These are phyloP conservation scores for Phymastichus coffea DNA, from an alignment of 1,140 invertebrate genomes.

Conservation along the genomic window DNA sequence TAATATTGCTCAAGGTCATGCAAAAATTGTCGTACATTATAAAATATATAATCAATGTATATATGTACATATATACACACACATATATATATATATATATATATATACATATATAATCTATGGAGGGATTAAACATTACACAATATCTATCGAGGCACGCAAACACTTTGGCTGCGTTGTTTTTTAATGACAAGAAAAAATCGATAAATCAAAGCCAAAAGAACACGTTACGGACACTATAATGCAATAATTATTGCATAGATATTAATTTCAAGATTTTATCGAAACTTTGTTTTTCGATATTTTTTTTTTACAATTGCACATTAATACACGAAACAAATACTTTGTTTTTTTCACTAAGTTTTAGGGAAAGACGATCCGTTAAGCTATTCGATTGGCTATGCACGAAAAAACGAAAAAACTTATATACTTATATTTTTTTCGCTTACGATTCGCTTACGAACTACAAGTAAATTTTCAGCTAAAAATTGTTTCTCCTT, in stretches of 20 bases:
- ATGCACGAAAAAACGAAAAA: no score
- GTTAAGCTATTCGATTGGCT: constrained; percentile 1
- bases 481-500: constrained; percentile 23
- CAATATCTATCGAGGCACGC: constrained; percentile 34
- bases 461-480: constrained; percentile 20
- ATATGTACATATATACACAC: constrained; percentile 40
- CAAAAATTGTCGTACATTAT: neutral
- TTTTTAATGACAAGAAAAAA: constrained; percentile 22
- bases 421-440: constrained; percentile 19
- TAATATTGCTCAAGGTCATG: neutral
- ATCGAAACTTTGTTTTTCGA: constrained; percentile 17
- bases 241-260: no score
- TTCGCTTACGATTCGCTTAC: constrained; percentile 24
- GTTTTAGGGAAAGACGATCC: constrained; percentile 4
- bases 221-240: neutral
- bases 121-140: constrained; percentile 47
- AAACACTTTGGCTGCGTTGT: constrained; percentile 23
- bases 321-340: constrained; percentile 6
- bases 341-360: neutral
- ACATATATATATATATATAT: constrained; percentile 46
- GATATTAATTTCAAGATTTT: neutral
- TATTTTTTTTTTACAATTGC: constrained; percentile 18
- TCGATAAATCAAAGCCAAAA: constrained; percentile 13
- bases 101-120: constrained; percentile 37
- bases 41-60: constrained; percentile 7